Evolutionary conservation across 2,797 vertebrate genomes (phyloP), one percentile per base, ranked within the genome.

Genomic region (Valencia hispanica): DNA sequence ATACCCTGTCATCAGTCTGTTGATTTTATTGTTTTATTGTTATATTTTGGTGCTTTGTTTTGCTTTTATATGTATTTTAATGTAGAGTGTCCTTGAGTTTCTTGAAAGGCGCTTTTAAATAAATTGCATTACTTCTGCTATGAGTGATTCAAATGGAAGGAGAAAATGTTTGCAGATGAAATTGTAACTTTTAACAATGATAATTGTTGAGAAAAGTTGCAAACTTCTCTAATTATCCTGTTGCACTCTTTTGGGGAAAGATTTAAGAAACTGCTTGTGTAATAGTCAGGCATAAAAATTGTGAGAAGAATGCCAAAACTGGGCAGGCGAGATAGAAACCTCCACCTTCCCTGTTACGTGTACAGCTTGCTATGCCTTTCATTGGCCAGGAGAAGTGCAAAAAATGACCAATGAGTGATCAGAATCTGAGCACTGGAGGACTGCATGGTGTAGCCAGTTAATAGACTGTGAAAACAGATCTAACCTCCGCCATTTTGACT

Each of bases 401-500:
- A 6, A 14, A 66, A 66, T 65, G 71, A 73, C 86, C 87, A 91
- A 87, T 91, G 79, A 36, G 72, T 75, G 79, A 82, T 85, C 45
- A 70, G 79, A 86, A 74, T 75, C 43, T 10, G 81, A 82, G 75
- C 63, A n/a, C 65, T 51, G 48, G 39, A 48, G 51, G 75, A 34
- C n/a, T 55, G 72, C 80, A 57, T 36, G 20, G 74, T 8, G 63
- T 66, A 82, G 73, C 66, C 55, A 73, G 51, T 75, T 84, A 85
- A 85, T 71, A 81, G 82, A 65, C 34, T 65, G 25, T 39, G 50
- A 83, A 41, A 72, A n/a, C 59, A 77, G 68, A 22, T 57, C 48
- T 72, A 45, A 36, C 32, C 32, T 8, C 81, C 55, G 17, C 88
- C 89, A 90, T 90, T 88, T 89, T 86, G 36, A 84, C 73, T 75